Percentiles rank a stretch among this genome's conserved stretches.
Evolutionary conservation across 2,113 vertebrate genomes (phyloP).

Genomic region (Colaptes auratus): DNA sequence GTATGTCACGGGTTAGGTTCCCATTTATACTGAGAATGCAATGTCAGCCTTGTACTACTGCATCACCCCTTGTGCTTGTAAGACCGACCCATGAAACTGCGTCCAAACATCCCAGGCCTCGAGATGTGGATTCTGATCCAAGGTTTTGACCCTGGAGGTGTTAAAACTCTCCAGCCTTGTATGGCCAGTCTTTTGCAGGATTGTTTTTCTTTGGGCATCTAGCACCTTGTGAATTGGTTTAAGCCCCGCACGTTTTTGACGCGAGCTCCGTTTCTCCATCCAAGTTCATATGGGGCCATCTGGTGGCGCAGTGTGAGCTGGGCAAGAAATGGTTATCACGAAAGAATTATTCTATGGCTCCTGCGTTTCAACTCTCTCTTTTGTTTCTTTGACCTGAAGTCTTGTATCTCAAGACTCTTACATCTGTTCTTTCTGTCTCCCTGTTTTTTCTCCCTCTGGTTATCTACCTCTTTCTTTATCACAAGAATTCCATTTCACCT

Average conservation of each 20-base stretch:
- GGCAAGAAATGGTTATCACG: neutral
- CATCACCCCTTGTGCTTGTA: neutral
- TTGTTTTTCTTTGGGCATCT: neutral
- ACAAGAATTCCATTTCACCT: neutral
- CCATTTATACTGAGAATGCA: neutral
- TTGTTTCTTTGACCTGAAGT: fast-evolving
- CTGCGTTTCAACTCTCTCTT: neutral
- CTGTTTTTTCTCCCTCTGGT: neutral
- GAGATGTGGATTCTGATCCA: neutral
- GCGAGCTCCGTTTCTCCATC: neutral
- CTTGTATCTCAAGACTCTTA: neutral
- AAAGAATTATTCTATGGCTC: fast-evolving
- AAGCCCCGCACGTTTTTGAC: fast-evolving
- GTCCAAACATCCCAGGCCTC: neutral
- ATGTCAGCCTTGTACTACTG: fast-evolving
- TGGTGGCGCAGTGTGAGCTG: neutral
- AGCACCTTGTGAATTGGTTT: neutral
- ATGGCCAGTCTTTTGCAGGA: neutral
- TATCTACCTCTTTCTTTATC: neutral
- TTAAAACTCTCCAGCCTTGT: neutral
- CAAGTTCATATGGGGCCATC: neutral
- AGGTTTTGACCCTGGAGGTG: neutral
- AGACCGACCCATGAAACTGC: neutral
- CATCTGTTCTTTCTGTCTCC: neutral
- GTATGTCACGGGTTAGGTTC: neutral